Conservation (phyloP, 2,797 vertebrate species). For the Karalla daura region DNA sequence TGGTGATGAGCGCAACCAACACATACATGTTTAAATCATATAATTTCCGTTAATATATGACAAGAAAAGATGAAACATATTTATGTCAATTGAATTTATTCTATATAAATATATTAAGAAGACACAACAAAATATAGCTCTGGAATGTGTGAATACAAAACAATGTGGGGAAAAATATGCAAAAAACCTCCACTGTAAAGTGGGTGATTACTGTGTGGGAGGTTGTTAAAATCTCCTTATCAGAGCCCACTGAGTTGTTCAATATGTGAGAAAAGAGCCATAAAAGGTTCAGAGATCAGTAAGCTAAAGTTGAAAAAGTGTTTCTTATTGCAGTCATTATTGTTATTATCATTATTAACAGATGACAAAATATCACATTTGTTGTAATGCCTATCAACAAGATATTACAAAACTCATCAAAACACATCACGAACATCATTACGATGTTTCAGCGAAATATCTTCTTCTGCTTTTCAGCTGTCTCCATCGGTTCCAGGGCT, state of each 20-base stretch:
- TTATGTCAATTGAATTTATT: not conserved
- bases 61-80: not conserved
- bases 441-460: conserved; percentile 59
- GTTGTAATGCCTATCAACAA: not conserved
- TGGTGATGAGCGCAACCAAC: no score
- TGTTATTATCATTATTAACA: not conserved
- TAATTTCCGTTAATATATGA: not conserved
- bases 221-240: conserved; percentile 21
- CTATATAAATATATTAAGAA: conserved; percentile 2
- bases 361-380: not conserved
- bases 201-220: not conserved
- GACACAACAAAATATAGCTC: not conserved
- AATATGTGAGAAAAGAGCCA: conserved; percentile 9
- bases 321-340: no score
- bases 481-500: conserved; percentile 56
- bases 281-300: conserved; percentile 42
- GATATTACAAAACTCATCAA: not conserved
- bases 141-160: not conserved
- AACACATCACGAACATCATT: not conserved
- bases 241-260: not conserved
- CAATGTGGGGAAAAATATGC: no score
- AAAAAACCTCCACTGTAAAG: not conserved
- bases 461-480: conserved; percentile 69
- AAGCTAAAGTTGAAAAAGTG: conserved; percentile 29
- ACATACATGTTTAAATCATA: not conserved